Conservation (phyloP, 2,797 vertebrate species). For the Kryptopterus vitreolus region DNA sequence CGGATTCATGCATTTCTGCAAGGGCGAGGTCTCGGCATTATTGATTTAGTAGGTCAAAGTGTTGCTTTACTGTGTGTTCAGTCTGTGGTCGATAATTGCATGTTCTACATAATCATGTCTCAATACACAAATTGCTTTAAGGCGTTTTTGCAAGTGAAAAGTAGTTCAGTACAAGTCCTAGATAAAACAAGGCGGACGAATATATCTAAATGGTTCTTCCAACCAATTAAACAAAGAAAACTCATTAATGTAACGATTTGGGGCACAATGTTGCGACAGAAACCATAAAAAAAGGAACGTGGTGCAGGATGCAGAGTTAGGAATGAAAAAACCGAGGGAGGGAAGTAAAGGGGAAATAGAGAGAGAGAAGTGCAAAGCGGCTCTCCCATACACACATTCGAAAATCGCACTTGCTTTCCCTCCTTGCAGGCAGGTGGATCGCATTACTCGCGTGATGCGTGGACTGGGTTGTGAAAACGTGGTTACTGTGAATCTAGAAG, state of each 20-base stretch:
- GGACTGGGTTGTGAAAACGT: not conserved
- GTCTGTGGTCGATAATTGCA: constrained; percentile 43
- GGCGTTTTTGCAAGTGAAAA: constrained; percentile 50
- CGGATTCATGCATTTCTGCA: not conserved
- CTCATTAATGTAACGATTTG: constrained; percentile 27
- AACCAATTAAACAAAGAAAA: constrained; percentile 55
- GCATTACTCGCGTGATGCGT: constrained; percentile 40
- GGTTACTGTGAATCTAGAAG: constrained; percentile 15
- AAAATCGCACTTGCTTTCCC: constrained; percentile 38
- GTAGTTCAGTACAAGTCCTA: constrained; percentile 58
- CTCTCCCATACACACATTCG: constrained; percentile 19
- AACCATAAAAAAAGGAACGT: not conserved
- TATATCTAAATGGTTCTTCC: constrained; percentile 46
- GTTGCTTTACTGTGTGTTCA: constrained; percentile 50
- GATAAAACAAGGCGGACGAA: constrained; percentile 44
- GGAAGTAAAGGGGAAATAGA: not conserved
- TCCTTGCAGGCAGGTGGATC: constrained; percentile 41
- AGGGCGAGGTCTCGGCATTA: constrained; percentile 51
- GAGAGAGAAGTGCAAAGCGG: constrained; percentile 4
- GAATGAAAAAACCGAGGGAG: constrained; percentile 13
- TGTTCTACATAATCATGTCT: not conserved
- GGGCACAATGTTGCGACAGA: constrained; percentile 25
- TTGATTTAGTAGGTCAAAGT: constrained; percentile 62
- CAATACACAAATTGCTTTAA: constrained; percentile 2
- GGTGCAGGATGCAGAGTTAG: constrained; percentile 10